A percentile compares a stretch with the other conserved stretches of the same genome.
These are phyloP conservation scores for Tricholaema leucomelas DNA, from an alignment of 2,113 vertebrate genomes.

Conservation along the genomic window DNA sequence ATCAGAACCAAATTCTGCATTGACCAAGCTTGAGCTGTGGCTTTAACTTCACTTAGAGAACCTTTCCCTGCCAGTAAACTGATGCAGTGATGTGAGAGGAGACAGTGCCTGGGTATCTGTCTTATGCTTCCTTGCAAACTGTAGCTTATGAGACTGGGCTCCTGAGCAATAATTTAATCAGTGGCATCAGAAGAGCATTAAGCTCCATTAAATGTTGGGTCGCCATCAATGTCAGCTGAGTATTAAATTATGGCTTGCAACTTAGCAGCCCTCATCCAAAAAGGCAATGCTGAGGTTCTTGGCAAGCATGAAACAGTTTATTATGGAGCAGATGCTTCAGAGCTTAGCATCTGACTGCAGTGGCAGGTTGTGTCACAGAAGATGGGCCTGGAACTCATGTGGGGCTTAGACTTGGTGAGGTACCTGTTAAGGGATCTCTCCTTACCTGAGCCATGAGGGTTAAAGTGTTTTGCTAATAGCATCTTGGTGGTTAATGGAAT, in stretches of 20 bases:
- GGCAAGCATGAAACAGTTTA: slow-evolving; percentile 39
- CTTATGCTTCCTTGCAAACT: slow-evolving; percentile 47
- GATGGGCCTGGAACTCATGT: not conserved
- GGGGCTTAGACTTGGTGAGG: not conserved
- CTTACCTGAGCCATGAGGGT: not conserved
- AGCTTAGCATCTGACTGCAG: slow-evolving; percentile 30
- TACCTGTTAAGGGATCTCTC: not conserved
- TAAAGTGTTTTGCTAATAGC: slow-evolving; percentile 1
- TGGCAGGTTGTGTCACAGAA: slow-evolving; percentile 48
- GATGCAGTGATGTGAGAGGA: slow-evolving; percentile 44
- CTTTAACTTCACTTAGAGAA: slow-evolving; percentile 41
- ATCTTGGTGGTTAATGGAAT: not conserved
- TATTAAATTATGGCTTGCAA: slow-evolving; percentile 71
- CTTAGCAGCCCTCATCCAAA: slow-evolving; percentile 56
- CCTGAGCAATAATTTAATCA: slow-evolving; percentile 72
- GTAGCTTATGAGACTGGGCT: slow-evolving; percentile 53
- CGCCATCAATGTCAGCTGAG: slow-evolving; percentile 55
- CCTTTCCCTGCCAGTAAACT: slow-evolving; percentile 14
- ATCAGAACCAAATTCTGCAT: not conserved
- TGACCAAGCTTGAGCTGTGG: too few species aligned
- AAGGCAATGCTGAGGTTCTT: slow-evolving; percentile 61
- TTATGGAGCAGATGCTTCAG: slow-evolving; percentile 58
- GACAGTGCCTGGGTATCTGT: slow-evolving; percentile 45
- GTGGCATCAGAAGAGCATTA: slow-evolving; percentile 65
- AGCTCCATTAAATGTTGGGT: slow-evolving; percentile 66